Base-by-base conservation (phyloP, 2,888 invertebrate species). In the Dryomyza anilis region DNA sequence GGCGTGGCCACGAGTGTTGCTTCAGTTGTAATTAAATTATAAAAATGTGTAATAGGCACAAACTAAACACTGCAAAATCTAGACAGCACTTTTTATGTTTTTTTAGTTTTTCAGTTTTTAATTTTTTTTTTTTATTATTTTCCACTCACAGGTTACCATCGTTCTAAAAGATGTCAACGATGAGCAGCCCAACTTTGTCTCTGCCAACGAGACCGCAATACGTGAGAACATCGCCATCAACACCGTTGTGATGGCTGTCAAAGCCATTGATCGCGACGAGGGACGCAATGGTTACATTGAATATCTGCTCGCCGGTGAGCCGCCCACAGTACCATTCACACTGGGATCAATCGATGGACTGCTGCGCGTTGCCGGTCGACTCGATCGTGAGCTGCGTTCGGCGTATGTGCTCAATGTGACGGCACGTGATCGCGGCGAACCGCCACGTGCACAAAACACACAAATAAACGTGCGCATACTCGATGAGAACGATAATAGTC, bases 161-260 rank as follows among this genome's bases (percentile, higher is more conserved):
- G 89, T 91, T 68, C 86, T 97, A 61, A 90, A 92, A 79, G 96
- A 97, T 83, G 92, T 95, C 69, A 96, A 97, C 84, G 96, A 97
- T 81, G 91, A 94, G 87, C 89, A 92, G 39, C 96, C 96, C 4
- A 89, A 90, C 77, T 95, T 96, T 83, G 87, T 91, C 69, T 91
- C 93, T 4, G 87, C 91, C 23, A 92, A 92, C 77, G 88, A 89
- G 77, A 93, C 94, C 33, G 85, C 90, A 39, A 89, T 96, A 16
- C 86, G 89, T 67, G 96, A 96, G 85, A 95, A 95, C 83, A 91
- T 93, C 67, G 90, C 94, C 12, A 82, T 90, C 46, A 95, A 95
- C 79, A 93, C 94, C 2, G 91, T 95, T 45, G 90, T 96, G 27
- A 92, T 94, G 89, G 93, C 92, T 10, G 88, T 96, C 67, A 95